Percentiles rank a stretch among this genome's conserved stretches.
Evolutionary conservation across 2,888 invertebrate genomes (phyloP).

Genomic region (Volucella inanis): DNA sequence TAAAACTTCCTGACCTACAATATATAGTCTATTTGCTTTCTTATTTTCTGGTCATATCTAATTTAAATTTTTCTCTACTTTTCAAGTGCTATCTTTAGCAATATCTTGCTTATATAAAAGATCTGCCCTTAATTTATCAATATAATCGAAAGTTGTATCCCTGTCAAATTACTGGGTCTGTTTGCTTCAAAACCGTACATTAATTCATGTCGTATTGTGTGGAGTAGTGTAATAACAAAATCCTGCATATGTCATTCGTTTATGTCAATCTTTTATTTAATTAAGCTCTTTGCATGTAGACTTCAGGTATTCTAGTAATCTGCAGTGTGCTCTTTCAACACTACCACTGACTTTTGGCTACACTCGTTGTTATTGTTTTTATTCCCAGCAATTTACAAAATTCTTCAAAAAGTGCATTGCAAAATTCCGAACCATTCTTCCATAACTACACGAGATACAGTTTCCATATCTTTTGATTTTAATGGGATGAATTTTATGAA

Average conservation of each 20-base stretch:
- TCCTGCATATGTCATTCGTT: slow-evolving; percentile 1
- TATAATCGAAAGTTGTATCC: too few species aligned
- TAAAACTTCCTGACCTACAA: neutral
- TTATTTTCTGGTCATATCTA: slow-evolving; percentile 1
- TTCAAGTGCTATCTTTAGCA: neutral
- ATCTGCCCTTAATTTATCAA: too few species aligned
- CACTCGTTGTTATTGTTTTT: too few species aligned
- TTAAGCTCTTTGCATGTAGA: slow-evolving; percentile 12
- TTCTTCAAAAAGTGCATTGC: too few species aligned
- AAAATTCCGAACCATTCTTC: slow-evolving; percentile 12
- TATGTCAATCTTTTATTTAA: slow-evolving; percentile 19
- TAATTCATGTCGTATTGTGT: neutral
- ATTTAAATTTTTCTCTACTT: slow-evolving; percentile 3
- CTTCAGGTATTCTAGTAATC: slow-evolving; percentile 14
- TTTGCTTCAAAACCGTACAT: neutral
- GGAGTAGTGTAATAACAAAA: neutral
- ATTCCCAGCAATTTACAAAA: too few species aligned
- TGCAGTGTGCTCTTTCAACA: too few species aligned
- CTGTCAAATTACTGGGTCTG: neutral
- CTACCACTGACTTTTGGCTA: too few species aligned
- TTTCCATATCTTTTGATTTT: slow-evolving; percentile 9
- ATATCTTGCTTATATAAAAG: too few species aligned
- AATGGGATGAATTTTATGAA: too few species aligned
- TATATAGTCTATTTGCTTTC: too few species aligned
- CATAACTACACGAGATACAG: slow-evolving; percentile 26